Evolutionary conservation across 1,140 invertebrate species (phyloP), one percentile per base, ranked within the genome.

Genomic region (Saccostrea glomerata): DNA sequence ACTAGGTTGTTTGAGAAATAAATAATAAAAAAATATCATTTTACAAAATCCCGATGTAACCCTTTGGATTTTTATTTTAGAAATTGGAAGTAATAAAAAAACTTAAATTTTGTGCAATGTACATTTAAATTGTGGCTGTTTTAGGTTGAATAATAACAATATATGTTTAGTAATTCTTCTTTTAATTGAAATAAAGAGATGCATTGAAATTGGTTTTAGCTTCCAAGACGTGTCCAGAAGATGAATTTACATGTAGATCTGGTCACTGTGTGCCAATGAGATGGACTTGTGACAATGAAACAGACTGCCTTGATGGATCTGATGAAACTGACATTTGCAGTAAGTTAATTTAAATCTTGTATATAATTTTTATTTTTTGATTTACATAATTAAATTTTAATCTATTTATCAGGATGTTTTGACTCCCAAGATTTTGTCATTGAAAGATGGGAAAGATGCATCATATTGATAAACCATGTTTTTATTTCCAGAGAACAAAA

Each of bases 191-290:
- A 63, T 20, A 63, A 63, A 63, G 1, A 63, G 5, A 17, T 20
- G n/a, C 15, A 1, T 63, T 63, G 58, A 63, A 20, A 20, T 63
- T 63, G 58, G 17, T 20, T 77, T 77, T 77, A 77, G 70, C 70
- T 17, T 77, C 70, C 70, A 25, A 36, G 23, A 77, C 70, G 1
- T 91, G 92, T 86, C 55, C 88, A 20, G 87, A 58, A 77, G 90
- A 92, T 88, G 91, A 94, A 87, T 63, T 88, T 54, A 55, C 55
- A 94, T 97, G 97, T 93, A 93, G 94, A 66, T 96, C 96, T 92
- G 92, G 99, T 92, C 89, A 92, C 58, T 99, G 99, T 94, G 99
- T 99, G 85, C 98, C 98, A 0, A 97, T 97, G 96, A 98, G 98
- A 95, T 99, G 98, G 98, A 98, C 98, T 96, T 99, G 96, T 96